A percentile compares a stretch with the other conserved stretches of the same genome.
These are phyloP conservation scores for Sminthurides bifidus DNA, from an alignment of 1,140 invertebrate species.

Conservation along the genomic window DNA sequence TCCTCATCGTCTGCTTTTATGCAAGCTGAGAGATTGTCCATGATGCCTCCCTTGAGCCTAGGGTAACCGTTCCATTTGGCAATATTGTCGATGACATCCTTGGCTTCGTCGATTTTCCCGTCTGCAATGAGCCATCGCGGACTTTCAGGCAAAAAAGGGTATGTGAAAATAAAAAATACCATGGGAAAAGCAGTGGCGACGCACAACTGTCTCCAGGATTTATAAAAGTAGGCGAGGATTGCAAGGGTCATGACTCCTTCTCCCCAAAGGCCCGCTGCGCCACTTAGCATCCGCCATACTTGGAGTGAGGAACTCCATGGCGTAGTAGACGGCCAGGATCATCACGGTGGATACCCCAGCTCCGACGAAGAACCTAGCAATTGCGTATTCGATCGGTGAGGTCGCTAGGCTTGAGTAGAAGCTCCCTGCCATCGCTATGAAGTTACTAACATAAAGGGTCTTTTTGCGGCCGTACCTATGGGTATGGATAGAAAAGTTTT, in stretches of 20 bases:
- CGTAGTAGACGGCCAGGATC: neutral
- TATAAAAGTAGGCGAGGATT: slow-evolving; percentile 4
- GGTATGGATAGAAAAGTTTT: neutral
- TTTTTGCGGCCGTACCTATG: slow-evolving; percentile 11
- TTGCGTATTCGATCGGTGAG: neutral
- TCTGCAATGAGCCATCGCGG: slow-evolving; percentile 21
- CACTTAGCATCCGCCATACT: slow-evolving; percentile 6
- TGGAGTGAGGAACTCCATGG: slow-evolving; percentile 14
- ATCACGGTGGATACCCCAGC: slow-evolving; percentile 1
- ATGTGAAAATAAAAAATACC: slow-evolving; percentile 4
- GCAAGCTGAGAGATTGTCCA: slow-evolving; percentile 1
- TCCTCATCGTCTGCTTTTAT: neutral
- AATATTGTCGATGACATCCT: slow-evolving; percentile 18
- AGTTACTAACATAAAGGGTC: neutral
- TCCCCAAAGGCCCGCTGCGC: slow-evolving; percentile 12
- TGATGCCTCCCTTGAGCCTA: neutral
- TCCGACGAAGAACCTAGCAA: slow-evolving; percentile 1
- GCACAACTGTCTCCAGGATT: slow-evolving; percentile 6
- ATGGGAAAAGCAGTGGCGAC: slow-evolving; percentile 6
- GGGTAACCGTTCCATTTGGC: slow-evolving; percentile 14
- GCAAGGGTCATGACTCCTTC: slow-evolving; percentile 11
- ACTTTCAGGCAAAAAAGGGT: slow-evolving; percentile 20
- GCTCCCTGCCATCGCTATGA: neutral
- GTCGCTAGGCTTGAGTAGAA: neutral
- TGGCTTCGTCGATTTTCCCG: slow-evolving; percentile 18